A percentile compares a stretch with the other conserved stretches of the same genome.
Conservation (phyloP, 2,113 vertebrate genomes). For the Rhabdomys dilectus region DNA sequence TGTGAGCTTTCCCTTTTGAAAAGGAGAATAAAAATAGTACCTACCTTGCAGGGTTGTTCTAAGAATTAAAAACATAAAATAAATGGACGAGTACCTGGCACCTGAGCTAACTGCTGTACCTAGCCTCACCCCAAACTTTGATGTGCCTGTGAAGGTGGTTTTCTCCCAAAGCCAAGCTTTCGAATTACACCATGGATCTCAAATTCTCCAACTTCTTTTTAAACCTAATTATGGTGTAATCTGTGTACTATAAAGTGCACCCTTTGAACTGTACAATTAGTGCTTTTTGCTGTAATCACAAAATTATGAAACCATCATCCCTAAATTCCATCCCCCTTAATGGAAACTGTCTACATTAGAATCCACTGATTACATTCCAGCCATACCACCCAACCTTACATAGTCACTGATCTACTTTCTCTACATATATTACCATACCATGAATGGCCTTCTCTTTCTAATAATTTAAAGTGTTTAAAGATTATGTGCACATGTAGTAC, state of each 20-base stretch:
- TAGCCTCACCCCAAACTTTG: constrained; percentile 7
- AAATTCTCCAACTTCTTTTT: background rate
- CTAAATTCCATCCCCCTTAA: constrained; percentile 27
- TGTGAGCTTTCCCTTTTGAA: background rate
- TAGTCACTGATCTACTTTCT: constrained; percentile 32
- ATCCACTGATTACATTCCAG: constrained; percentile 19
- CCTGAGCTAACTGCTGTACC: background rate
- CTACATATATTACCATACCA: background rate
- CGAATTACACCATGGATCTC: constrained; percentile 5
- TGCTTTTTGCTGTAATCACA: constrained; percentile 22
- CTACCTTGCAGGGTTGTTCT: constrained; percentile 6
- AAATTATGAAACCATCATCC: background rate
- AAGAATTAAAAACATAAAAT: constrained; percentile 25
- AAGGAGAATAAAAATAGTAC: constrained; percentile 40
- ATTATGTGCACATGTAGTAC: background rate
- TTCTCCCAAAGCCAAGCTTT: constrained; percentile 36
- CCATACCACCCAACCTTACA: background rate
- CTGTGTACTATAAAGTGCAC: background rate
- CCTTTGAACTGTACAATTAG: constrained; percentile 34
- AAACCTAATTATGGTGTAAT: background rate
- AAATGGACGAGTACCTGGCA: background rate
- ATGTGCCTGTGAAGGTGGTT: background rate
- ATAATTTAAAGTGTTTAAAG: background rate
- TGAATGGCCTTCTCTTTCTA: background rate
- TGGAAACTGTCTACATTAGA: constrained; percentile 11